Percentiles rank a stretch among this genome's conserved stretches.
phyloP scores from a whole-genome alignment of 1,140 invertebrate species.

The Harpegnathos saltator region DNA sequence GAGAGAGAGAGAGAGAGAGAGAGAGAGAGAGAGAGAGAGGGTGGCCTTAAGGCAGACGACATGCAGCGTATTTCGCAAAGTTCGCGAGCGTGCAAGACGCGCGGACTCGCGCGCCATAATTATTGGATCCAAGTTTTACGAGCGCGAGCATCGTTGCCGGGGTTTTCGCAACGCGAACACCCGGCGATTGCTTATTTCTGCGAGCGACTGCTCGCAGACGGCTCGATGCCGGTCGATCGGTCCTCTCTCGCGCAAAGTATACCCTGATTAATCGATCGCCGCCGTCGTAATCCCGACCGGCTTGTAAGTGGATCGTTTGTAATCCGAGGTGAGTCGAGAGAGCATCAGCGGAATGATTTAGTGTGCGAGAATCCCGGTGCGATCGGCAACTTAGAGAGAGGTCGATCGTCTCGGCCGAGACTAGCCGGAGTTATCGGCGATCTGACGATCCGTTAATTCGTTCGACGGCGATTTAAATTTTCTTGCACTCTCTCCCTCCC shows the following conservation, averaged over 20 bases:
- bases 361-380: slow-evolving; percentile 14
- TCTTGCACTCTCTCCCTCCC: not conserved
- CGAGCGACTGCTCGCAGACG: slow-evolving; percentile 27
- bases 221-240: slow-evolving; percentile 25
- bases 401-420: not conserved
- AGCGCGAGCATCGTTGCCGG: slow-evolving; percentile 19
- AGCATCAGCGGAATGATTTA: slow-evolving; percentile 63
- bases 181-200: slow-evolving; percentile 57
- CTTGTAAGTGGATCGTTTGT: slow-evolving; percentile 72
- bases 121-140: slow-evolving; percentile 39
- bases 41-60: not conserved
- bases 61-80: slow-evolving; percentile 30
- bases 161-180: slow-evolving; percentile 55
- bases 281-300: slow-evolving; percentile 63
- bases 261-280: slow-evolving; percentile 69
- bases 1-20: not conserved
- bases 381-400: slow-evolving; percentile 40
- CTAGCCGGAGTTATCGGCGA: slow-evolving; percentile 3
- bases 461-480: slow-evolving; percentile 43
- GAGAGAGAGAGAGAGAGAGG: not conserved
- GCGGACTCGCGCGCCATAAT: slow-evolving; percentile 27
- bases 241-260: slow-evolving; percentile 48
- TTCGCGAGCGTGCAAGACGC: slow-evolving; percentile 9
- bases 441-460: slow-evolving; percentile 39
- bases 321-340: slow-evolving; percentile 52